phyloP scores from a whole-genome alignment of 2,888 invertebrate genomes.

The Linnaemya tessellans region DNA sequence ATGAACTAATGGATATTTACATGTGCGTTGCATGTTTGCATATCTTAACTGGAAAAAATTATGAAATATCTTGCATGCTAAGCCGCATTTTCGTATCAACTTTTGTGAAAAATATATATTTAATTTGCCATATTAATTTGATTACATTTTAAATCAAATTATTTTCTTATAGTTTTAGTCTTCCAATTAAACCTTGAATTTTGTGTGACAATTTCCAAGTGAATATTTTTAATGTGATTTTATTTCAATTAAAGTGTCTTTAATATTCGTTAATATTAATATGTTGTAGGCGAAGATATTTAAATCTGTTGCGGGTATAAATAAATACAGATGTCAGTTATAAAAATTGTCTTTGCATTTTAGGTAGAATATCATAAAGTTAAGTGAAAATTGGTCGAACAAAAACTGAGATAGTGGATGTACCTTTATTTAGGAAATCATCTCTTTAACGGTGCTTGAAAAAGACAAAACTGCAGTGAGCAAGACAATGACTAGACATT shows the following conservation, averaged over 20 bases:
- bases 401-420: no score
- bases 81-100: conserved; percentile 48
- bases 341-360: no score
- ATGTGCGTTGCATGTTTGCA: conserved; percentile 57
- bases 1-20: conserved; percentile 7
- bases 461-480: no score
- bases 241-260: not conserved
- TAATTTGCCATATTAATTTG: not conserved
- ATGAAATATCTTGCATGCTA: conserved; percentile 68
- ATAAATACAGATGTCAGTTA: no score
- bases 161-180: no score
- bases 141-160: not conserved
- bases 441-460: no score
- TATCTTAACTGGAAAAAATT: conserved; percentile 49
- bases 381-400: no score
- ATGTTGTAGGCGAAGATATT: not conserved
- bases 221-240: conserved; percentile 1
- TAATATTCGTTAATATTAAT: not conserved
- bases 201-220: not conserved
- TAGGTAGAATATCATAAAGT: no score
- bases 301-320: not conserved
- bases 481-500: no score
- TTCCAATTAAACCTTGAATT: conserved; percentile 19
- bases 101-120: not conserved
- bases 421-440: no score